Conservation (phyloP, 2,888 invertebrate genomes). For the Epinotia brunnichana region DNA sequence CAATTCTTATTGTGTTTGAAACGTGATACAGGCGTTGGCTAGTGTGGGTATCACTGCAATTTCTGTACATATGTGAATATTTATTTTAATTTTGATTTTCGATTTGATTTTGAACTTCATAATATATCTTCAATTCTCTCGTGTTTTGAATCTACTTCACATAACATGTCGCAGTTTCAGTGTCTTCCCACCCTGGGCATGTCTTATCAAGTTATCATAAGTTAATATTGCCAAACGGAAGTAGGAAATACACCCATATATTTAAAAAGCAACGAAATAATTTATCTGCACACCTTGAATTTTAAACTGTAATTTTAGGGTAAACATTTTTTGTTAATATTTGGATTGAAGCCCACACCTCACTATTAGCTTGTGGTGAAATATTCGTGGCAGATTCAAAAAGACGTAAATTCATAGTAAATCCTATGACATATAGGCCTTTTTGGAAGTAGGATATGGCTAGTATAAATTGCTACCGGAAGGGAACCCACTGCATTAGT, state of each 20-base stretch:
- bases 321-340: slow-evolving; percentile 37
- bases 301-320: slow-evolving; percentile 35
- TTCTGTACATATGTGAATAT: no score
- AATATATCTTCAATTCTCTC: no score
- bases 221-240: not conserved
- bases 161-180: no score
- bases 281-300: slow-evolving; percentile 17
- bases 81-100: no score
- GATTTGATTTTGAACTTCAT: no score
- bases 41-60: no score
- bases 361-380: slow-evolving; percentile 65
- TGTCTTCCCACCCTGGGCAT: no score
- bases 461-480: slow-evolving; percentile 63
- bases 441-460: not conserved
- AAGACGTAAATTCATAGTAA: not conserved
- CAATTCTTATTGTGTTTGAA: no score
- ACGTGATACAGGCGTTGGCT: no score
- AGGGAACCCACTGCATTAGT: slow-evolving; percentile 59
- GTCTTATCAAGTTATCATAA: not conserved
- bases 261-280: slow-evolving; percentile 15
- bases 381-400: slow-evolving; percentile 51
- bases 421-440: not conserved
- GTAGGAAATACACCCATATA: not conserved
- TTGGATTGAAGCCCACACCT: slow-evolving; percentile 37
- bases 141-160: no score